Evolutionary conservation across 37 sponge, comb jelly and placozoan species (phyloP), one percentile per base, ranked within the genome.

Genomic region (Spongia lamella): DNA sequence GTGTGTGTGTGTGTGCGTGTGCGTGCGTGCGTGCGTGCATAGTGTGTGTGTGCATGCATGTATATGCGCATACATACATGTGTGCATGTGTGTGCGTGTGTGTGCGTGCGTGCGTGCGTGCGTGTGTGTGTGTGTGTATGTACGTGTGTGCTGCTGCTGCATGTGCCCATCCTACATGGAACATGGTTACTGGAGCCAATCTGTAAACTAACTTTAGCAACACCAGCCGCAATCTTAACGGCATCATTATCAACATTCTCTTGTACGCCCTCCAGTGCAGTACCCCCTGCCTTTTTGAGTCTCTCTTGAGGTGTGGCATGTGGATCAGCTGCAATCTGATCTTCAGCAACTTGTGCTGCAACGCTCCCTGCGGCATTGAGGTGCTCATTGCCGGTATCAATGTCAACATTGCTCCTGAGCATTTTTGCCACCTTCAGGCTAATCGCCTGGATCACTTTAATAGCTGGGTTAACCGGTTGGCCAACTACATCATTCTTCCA

Each of bases 271-370:
- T 68, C 52, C 39, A 80, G 33, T 0, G 69, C 47, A 26, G 81
- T 75, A 4, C 63, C 81, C 1, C 59, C 69, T 0, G 63, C 80
- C 81, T 80, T 80, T 0, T 68, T 52, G 1, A 80, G 22, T 22
- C 87, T 56, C 68, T 86, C 81, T 49, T 68, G 75, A n/a, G 80
- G 33, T 21, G 52, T 80, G 0, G 64, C 68, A 47, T 86, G 81
- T 19, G 57, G 81, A 20, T 86, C 87, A 53, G 87, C 87, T 35
- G 80, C 81, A 16, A 34, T 30, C 52, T 86, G 87, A 37, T 86
- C 81, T 61, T 86, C 38, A 0, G 69, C 87, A 16, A 80, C 74
- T 3, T 62, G 35, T 1, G 80, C 68, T 43, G 7, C 47, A 43
- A 43, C 47, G 5, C 9, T 43, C 7, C 47, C 47, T 13, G 9